Conservation (phyloP, 2,113 vertebrate genomes). For the Anseranas semipalmata region DNA sequence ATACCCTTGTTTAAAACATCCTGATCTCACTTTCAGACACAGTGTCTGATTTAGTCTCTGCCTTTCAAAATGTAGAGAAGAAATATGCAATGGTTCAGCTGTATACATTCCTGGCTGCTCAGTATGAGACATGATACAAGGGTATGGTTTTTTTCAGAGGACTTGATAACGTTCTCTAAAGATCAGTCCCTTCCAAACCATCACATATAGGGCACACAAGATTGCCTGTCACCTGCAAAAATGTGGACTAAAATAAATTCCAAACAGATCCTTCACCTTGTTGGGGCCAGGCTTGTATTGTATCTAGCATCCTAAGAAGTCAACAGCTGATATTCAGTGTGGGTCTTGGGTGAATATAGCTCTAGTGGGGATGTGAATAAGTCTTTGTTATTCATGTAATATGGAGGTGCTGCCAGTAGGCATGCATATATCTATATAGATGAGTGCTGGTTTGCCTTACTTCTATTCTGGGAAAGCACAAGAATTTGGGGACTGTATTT, state of each 20-base stretch:
- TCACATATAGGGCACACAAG: neutral
- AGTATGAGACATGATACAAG: neutral
- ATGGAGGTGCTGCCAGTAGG: neutral
- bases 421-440: neutral
- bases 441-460: neutral
- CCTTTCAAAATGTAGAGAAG: neutral
- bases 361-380: neutral
- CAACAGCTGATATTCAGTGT: neutral
- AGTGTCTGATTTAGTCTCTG: neutral
- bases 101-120: neutral
- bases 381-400: neutral
- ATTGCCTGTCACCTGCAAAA: neutral
- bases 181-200: neutral
- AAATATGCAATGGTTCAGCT: neutral
- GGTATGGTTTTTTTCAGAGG: neutral
- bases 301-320: neutral
- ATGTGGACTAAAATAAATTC: neutral
- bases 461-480: neutral
- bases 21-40: neutral
- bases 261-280: neutral
- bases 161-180: neutral
- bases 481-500: neutral
- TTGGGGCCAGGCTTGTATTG: neutral
- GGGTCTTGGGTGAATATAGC: neutral
- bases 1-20: neutral